Conservation (phyloP, 2,888 invertebrate genomes). For the Melinopterus prodromus region DNA sequence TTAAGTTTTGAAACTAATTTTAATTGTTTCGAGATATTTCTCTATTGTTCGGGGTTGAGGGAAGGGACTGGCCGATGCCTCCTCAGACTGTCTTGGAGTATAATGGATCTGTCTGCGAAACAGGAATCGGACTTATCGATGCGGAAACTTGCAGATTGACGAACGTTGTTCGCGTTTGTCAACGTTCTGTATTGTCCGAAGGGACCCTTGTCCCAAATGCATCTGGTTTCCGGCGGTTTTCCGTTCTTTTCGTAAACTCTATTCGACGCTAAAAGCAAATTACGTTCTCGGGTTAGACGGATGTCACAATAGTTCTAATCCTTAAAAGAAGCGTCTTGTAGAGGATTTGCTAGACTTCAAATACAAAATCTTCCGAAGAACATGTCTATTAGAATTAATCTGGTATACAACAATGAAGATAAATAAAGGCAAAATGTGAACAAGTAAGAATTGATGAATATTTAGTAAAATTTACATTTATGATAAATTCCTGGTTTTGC, state of each 20-base stretch:
- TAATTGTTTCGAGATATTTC: background rate
- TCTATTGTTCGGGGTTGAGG: background rate
- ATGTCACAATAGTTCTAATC: background rate
- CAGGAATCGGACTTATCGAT: slow-evolving; percentile 51
- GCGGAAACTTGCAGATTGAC: slow-evolving; percentile 59
- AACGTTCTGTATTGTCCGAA: slow-evolving; percentile 44
- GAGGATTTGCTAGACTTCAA: too few relatives aligned
- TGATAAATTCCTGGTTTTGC: too few relatives aligned
- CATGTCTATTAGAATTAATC: too few relatives aligned
- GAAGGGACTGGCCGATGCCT: background rate
- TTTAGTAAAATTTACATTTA: too few relatives aligned
- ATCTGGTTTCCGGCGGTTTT: slow-evolving; percentile 37
- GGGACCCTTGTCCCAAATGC: slow-evolving; percentile 54
- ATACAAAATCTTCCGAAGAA: too few relatives aligned
- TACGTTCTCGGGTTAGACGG: background rate
- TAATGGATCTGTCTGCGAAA: slow-evolving; percentile 17
- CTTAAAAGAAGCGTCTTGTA: too few relatives aligned
- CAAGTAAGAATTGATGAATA: too few relatives aligned
- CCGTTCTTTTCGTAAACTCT: background rate
- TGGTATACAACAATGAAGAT: too few relatives aligned
- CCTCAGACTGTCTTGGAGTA: slow-evolving; percentile 12
- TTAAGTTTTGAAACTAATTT: background rate
- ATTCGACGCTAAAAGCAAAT: background rate
- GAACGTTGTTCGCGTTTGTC: slow-evolving; percentile 58
- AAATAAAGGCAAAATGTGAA: too few relatives aligned